Conservation (phyloP, 1,140 invertebrate genomes). For the Pachypeltis micranthus region DNA sequence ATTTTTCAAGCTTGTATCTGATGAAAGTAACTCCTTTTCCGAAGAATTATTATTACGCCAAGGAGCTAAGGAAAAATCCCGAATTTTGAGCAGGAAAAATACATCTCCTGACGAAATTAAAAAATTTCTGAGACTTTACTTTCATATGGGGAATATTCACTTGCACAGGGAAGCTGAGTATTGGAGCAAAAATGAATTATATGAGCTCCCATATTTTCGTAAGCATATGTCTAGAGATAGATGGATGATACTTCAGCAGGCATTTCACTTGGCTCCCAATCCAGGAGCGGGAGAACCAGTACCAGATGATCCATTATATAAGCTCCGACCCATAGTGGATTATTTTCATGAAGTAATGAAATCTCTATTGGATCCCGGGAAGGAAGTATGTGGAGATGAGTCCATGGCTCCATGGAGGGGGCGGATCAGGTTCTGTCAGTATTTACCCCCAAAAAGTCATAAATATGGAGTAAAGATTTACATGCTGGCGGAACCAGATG, state of each 20-base stretch:
- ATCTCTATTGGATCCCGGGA: constrained; percentile 18
- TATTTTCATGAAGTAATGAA: constrained; percentile 9
- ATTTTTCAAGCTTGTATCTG: no score
- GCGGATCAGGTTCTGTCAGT: constrained; percentile 33
- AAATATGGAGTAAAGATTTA: constrained; percentile 35
- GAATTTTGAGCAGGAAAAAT: no score
- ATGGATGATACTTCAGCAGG: neutral
- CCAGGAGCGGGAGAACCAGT: neutral
- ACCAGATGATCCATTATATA: neutral
- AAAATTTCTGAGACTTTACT: no score
- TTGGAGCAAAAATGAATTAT: constrained; percentile 15
- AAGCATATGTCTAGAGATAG: neutral
- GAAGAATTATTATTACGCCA: no score
- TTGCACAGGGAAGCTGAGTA: constrained; percentile 6
- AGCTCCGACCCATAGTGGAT: neutral
- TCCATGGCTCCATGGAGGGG: no score
- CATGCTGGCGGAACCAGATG: constrained; percentile 28
- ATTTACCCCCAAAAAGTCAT: constrained; percentile 34
- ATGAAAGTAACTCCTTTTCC: no score
- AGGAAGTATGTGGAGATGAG: constrained; percentile 34
- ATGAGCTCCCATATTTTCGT: neutral
- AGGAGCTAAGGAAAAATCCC: no score
- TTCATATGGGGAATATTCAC: constrained; percentile 12
- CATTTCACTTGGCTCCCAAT: neutral
- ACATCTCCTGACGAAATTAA: no score